Conservation (phyloP, 2,888 invertebrate species). For the Caenorhabditis becei region DNA sequence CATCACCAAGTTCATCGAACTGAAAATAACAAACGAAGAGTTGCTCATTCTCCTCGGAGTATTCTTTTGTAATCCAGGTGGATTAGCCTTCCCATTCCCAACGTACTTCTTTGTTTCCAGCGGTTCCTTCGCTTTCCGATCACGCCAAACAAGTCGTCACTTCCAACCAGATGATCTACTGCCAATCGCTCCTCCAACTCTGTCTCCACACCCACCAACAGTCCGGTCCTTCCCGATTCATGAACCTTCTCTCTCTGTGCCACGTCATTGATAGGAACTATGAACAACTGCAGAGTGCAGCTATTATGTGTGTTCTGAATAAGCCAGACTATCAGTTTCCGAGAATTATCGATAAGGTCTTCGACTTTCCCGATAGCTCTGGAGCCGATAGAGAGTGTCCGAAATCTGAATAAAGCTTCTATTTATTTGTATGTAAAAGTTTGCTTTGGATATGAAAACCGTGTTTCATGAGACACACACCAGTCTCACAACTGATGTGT, state of each 20-base stretch:
- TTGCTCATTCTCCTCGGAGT: background rate
- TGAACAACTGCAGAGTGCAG: background rate
- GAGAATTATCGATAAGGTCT: background rate
- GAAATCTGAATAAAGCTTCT: too few relatives aligned
- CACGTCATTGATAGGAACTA: slow-evolving; percentile 2
- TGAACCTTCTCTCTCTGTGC: slow-evolving; percentile 11
- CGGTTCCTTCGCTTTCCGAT: background rate
- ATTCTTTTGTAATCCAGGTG: slow-evolving; percentile 10
- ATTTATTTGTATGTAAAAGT: too few relatives aligned
- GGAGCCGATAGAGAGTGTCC: too few relatives aligned
- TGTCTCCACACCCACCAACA: slow-evolving; percentile 22
- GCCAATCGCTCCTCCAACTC: slow-evolving; percentile 1
- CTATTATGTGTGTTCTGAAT: background rate
- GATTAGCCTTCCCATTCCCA: background rate
- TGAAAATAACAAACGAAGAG: slow-evolving; percentile 17
- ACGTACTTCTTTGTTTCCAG: slow-evolving; percentile 2
- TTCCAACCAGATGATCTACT: background rate
- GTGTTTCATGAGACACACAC: too few relatives aligned
- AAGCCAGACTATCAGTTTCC: background rate
- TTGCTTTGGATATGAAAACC: too few relatives aligned
- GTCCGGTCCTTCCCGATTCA: slow-evolving; percentile 11
- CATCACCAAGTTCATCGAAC: slow-evolving; percentile 1
- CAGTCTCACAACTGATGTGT: too few relatives aligned
- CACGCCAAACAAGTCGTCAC: background rate
- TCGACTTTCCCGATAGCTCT: background rate